phyloP scores from a whole-genome alignment of 1,140 invertebrate genomes.

The Dendrolimus kikuchii region DNA sequence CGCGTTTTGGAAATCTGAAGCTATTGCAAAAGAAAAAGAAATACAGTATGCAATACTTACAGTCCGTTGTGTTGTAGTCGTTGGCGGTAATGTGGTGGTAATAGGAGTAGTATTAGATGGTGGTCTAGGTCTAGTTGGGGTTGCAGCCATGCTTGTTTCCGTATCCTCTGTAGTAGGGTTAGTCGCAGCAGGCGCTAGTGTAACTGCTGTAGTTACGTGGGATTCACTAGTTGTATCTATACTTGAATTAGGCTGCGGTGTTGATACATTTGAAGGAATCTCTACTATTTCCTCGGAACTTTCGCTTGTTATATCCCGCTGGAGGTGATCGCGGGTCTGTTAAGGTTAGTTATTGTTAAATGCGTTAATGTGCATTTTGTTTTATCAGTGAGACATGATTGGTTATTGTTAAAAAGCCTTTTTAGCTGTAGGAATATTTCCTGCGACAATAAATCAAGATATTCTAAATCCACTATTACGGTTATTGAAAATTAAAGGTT shows the following conservation, averaged over 20 bases:
- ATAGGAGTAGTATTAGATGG: slow-evolving; percentile 1
- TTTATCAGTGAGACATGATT: not conserved
- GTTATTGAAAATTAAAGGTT: too few species aligned
- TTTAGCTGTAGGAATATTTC: too few species aligned
- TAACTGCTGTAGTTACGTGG: too few species aligned
- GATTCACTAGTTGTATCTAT: too few species aligned
- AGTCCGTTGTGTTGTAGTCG: slow-evolving; percentile 5
- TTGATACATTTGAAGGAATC: not conserved
- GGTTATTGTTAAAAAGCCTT: too few species aligned
- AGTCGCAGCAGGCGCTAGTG: too few species aligned
- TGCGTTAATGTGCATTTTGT: not conserved
- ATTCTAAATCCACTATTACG: too few species aligned
- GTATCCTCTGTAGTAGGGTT: too few species aligned
- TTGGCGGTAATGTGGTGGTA: slow-evolving; percentile 3
- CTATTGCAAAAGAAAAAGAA: not conserved
- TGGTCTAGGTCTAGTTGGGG: not conserved
- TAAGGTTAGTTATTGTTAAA: slow-evolving; percentile 12
- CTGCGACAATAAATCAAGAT: too few species aligned
- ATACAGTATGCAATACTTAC: slow-evolving; percentile 8
- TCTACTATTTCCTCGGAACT: slow-evolving; percentile 14
- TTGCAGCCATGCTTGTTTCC: not conserved
- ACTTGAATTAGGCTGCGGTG: not conserved
- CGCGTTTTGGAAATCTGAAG: too few species aligned
- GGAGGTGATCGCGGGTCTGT: slow-evolving; percentile 7
- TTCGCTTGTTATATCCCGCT: slow-evolving; percentile 2